phyloP scores from a whole-genome alignment of 2,888 invertebrate species.

The Peribatodes rhomboidaria region DNA sequence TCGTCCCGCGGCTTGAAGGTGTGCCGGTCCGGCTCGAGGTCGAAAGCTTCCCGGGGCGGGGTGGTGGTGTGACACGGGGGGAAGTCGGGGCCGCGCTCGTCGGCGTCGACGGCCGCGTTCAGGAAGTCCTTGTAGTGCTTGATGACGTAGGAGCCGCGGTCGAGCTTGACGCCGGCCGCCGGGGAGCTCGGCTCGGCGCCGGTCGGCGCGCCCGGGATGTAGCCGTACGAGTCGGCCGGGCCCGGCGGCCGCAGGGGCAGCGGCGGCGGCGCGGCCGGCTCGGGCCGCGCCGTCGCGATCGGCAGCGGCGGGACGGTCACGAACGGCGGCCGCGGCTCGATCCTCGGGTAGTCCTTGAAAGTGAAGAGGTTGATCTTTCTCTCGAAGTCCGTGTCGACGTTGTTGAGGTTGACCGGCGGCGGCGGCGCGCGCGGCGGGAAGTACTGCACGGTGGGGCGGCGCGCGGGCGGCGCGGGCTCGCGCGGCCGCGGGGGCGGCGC shows the following conservation, averaged over 20 bases:
- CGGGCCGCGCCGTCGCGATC: constrained; percentile 29
- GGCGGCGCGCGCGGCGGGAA: constrained; percentile 72
- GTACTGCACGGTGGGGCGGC: constrained; percentile 74
- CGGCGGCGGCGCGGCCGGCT: too few species aligned
- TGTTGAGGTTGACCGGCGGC: constrained; percentile 55
- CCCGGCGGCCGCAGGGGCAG: not conserved
- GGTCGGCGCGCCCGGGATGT: constrained; percentile 44
- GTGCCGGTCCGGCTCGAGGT: constrained; percentile 46
- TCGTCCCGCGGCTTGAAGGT: constrained; percentile 51
- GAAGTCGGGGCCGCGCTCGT: constrained; percentile 54
- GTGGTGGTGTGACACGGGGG: constrained; percentile 52
- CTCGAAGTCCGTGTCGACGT: constrained; percentile 62
- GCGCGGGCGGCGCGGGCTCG: constrained; percentile 56
- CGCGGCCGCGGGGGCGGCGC: constrained; percentile 47
- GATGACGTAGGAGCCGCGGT: constrained; percentile 70
- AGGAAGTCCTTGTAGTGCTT: constrained; percentile 74
- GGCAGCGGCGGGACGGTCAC: constrained; percentile 23
- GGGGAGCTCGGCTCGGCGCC: constrained; percentile 57
- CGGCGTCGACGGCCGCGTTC: constrained; percentile 65
- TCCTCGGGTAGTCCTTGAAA: constrained; percentile 43
- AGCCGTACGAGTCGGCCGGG: constrained; percentile 47
- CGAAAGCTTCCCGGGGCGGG: constrained; percentile 51
- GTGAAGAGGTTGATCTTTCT: constrained; percentile 61
- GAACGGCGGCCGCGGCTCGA: constrained; percentile 19
- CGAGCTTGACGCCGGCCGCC: constrained; percentile 64